These are phyloP conservation scores for Thamnophis elegans DNA, from an alignment of 2,797 vertebrate species.

Conservation along the genomic window DNA sequence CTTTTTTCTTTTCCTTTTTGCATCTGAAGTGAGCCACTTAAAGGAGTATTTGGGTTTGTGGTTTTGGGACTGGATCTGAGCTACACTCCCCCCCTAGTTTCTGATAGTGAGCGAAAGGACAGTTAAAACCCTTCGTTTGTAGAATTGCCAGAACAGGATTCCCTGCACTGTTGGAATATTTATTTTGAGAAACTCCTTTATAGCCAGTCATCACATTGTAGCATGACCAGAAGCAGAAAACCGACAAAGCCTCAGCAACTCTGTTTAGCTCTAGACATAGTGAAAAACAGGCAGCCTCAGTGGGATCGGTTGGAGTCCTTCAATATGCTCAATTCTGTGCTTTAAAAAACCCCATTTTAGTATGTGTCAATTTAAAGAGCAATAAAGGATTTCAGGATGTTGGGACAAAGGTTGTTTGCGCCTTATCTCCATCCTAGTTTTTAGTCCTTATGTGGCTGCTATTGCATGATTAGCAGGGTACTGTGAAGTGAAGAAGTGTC, in stretches of 20 bases:
- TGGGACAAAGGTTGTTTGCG: background rate
- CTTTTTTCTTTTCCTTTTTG: background rate
- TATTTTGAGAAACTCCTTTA: background rate
- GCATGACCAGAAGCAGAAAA: background rate
- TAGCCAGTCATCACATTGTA: background rate
- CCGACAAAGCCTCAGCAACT: no score
- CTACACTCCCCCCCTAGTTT: background rate
- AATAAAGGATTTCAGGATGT: background rate
- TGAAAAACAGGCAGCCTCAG: background rate
- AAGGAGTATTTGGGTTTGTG: background rate
- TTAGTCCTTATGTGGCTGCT: background rate
- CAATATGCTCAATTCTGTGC: background rate
- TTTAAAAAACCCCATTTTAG: background rate
- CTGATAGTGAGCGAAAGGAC: background rate
- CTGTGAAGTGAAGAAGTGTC: background rate
- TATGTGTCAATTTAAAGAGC: background rate
- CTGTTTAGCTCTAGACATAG: background rate
- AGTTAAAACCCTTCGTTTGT: background rate
- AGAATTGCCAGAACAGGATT: no score
- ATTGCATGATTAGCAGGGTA: background rate
- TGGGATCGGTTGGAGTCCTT: background rate
- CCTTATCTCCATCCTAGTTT: background rate
- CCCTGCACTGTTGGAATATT: background rate
- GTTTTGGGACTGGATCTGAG: background rate
- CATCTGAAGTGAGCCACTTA: background rate